Evolutionary conservation across 2,797 vertebrate species (phyloP).

Genomic region (Meda fulgida): DNA sequence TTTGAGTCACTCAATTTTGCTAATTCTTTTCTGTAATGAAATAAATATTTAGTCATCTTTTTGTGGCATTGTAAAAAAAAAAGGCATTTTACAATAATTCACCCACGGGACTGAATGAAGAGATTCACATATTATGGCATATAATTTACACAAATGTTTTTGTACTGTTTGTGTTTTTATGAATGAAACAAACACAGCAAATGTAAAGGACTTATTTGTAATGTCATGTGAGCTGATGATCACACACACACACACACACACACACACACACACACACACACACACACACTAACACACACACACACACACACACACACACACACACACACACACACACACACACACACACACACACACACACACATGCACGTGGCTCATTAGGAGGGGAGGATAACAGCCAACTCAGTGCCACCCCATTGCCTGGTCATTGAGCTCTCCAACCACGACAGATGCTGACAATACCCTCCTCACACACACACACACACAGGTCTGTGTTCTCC

Average conservation of each 20-base stretch:
- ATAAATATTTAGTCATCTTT: too few relatives aligned
- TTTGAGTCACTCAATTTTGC: too few relatives aligned
- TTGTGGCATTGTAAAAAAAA: too few relatives aligned
- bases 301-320: slow-evolving; percentile 11
- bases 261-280: too few relatives aligned
- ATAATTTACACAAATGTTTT: not conserved
- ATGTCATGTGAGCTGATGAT: not conserved
- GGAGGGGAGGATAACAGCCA: slow-evolving; percentile 98
- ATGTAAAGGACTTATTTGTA: not conserved
- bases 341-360: slow-evolving; percentile 39
- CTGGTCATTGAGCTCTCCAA: slow-evolving; percentile 97
- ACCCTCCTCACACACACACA: slow-evolving; percentile 84
- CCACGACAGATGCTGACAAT: slow-evolving; percentile 97
- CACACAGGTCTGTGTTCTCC: slow-evolving; percentile 48
- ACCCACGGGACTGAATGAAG: not conserved
- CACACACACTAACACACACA: not conserved
- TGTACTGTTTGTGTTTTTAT: not conserved
- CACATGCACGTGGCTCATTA: slow-evolving; percentile 81
- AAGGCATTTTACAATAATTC: not conserved
- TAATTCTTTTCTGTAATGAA: too few relatives aligned
- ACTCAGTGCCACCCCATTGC: slow-evolving; percentile 98
- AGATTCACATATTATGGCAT: not conserved
- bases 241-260: too few relatives aligned
- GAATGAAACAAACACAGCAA: not conserved
- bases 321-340: slow-evolving; percentile 29